Percentiles rank a stretch among this genome's conserved stretches.
Evolutionary conservation across 2,113 vertebrate genomes (phyloP).

Genomic region (Mobula birostris): DNA sequence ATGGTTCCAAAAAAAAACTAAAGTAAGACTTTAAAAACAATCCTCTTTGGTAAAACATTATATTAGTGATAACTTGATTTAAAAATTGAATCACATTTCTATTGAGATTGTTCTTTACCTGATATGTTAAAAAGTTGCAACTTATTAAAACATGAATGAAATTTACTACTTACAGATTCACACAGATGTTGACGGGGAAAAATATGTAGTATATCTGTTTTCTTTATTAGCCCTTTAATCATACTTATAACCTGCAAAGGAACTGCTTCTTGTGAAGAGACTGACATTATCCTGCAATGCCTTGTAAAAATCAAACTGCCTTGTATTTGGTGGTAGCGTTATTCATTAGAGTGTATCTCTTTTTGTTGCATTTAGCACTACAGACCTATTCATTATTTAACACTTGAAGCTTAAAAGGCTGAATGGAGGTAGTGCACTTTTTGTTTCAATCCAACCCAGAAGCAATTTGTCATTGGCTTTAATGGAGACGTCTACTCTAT

Average conservation of each 20-base stretch:
- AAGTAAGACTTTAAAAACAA: not conserved
- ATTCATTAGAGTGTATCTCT: slow-evolving; percentile 37
- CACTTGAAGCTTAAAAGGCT: slow-evolving; percentile 37
- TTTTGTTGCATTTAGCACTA: slow-evolving; percentile 37
- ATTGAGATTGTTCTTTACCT: not conserved
- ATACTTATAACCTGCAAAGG: not conserved
- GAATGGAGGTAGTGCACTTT: slow-evolving; percentile 35
- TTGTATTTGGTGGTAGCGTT: slow-evolving; percentile 18
- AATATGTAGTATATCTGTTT: not conserved
- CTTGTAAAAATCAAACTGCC: not conserved
- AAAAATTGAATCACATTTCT: not conserved
- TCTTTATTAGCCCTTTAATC: not conserved
- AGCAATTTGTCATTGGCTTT: slow-evolving; percentile 38
- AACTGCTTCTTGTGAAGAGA: not conserved
- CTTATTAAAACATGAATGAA: not conserved
- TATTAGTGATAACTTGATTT: not conserved
- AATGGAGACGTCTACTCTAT: slow-evolving; percentile 33
- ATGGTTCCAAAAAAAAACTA: not conserved
- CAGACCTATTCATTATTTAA: slow-evolving; percentile 37
- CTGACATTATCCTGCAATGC: not conserved
- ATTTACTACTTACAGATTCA: not conserved
- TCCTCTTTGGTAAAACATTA: not conserved
- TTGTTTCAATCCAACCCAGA: slow-evolving; percentile 36
- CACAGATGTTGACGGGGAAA: not conserved
- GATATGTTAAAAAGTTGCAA: not conserved